phyloP scores from a whole-genome alignment of 2,888 invertebrate genomes.

The Aplocera efformata region DNA sequence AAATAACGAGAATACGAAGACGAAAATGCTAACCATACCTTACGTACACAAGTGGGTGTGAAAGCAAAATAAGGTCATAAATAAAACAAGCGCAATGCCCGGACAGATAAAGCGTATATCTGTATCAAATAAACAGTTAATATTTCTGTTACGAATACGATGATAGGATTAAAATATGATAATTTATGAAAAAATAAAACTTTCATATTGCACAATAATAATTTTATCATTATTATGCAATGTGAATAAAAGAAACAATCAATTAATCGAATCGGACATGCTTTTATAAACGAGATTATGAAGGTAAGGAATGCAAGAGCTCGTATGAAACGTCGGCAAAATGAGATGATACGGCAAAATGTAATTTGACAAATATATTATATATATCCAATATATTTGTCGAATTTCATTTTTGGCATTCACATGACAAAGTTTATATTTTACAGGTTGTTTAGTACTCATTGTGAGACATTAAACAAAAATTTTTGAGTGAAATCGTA shows the following conservation, averaged over 20 bases:
- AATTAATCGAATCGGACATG: constrained; percentile 12
- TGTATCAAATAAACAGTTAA: neutral
- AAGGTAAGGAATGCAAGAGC: constrained; percentile 8
- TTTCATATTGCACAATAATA: neutral
- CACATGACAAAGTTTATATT: no score
- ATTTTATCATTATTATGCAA: neutral
- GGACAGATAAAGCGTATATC: neutral
- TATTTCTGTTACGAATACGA: constrained; percentile 1
- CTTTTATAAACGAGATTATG: constrained; percentile 8
- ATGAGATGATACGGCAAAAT: constrained; percentile 9
- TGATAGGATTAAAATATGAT: constrained; percentile 5
- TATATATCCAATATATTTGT: no score
- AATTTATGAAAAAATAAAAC: constrained; percentile 1
- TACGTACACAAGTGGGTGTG: no score
- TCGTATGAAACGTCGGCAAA: constrained; percentile 3
- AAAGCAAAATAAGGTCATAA: neutral
- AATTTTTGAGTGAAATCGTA: no score
- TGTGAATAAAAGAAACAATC: constrained; percentile 3
- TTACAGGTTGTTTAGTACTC: no score
- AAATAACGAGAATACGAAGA: no score
- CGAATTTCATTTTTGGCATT: no score
- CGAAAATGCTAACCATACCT: no score
- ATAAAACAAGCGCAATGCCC: neutral
- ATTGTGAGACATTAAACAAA: no score
- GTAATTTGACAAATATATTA: no score